Evolutionary conservation across 2,888 invertebrate species (phyloP).

Genomic region (Ischnus inquisitorius): DNA sequence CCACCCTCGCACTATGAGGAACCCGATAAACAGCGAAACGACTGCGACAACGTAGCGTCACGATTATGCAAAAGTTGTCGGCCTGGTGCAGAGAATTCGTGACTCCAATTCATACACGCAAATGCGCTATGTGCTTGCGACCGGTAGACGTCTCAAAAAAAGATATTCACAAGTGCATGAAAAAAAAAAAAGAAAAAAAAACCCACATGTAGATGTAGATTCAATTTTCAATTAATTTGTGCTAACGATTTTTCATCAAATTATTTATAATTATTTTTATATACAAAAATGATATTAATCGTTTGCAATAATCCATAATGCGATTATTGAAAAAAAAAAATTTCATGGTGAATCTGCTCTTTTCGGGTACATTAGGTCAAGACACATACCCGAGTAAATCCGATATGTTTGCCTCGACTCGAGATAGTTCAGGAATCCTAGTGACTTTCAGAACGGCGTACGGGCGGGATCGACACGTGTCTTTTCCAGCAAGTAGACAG

Average conservation of each 20-base stretch:
- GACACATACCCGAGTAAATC: neutral
- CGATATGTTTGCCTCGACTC: neutral
- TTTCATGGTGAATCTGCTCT: too few species aligned
- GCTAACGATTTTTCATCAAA: too few species aligned
- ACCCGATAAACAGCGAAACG: neutral
- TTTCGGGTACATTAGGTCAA: too few species aligned
- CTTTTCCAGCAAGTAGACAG: neutral
- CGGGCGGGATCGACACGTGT: neutral
- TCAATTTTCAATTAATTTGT: too few species aligned
- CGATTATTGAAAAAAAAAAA: too few species aligned
- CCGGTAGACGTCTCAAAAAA: conserved; percentile 9
- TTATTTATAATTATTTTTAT: too few species aligned
- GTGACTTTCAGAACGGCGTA: neutral
- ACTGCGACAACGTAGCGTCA: conserved; percentile 10
- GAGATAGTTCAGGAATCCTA: neutral
- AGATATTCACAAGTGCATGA: neutral
- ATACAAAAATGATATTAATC: too few species aligned
- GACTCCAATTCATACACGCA: conserved; percentile 13
- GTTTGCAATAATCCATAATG: too few species aligned
- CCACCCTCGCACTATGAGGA: neutral
- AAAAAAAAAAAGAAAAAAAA: too few species aligned
- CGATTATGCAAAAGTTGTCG: conserved; percentile 17
- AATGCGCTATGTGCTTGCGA: neutral
- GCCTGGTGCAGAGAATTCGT: conserved; percentile 1
- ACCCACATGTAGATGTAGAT: too few species aligned